phyloP scores from a whole-genome alignment of 1,140 invertebrate genomes.

The Drosophila lowei region DNA sequence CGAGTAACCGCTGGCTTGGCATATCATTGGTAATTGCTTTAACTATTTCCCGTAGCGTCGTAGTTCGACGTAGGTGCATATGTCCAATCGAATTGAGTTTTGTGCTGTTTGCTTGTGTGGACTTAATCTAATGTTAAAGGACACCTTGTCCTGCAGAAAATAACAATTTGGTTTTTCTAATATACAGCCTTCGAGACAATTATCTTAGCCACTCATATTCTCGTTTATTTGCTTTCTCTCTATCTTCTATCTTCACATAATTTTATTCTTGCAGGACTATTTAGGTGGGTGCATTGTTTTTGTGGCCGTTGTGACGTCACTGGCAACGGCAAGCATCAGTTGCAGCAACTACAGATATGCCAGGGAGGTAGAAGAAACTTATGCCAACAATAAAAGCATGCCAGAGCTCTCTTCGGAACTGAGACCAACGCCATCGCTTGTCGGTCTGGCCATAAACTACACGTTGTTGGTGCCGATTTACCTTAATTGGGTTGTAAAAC shows the following conservation, averaged over 20 bases:
- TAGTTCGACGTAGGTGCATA: slow-evolving; percentile 33
- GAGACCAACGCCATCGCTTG: slow-evolving; percentile 86
- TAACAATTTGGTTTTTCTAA: background rate
- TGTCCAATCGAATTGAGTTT: slow-evolving; percentile 49
- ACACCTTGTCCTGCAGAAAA: no score
- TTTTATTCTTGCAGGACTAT: slow-evolving; percentile 87
- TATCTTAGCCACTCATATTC: no score
- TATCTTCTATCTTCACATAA: slow-evolving; percentile 22
- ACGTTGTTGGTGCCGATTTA: slow-evolving; percentile 92
- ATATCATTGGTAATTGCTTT: slow-evolving; percentile 87
- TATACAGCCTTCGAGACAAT: no score
- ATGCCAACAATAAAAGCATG: slow-evolving; percentile 67
- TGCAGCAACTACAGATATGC: slow-evolving; percentile 54
- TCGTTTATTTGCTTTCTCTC: background rate
- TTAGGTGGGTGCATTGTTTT: slow-evolving; percentile 91
- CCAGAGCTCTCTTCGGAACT: slow-evolving; percentile 36
- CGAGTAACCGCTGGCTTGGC: slow-evolving; percentile 92
- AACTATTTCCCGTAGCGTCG: slow-evolving; percentile 10
- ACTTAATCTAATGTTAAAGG: background rate
- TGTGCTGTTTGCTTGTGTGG: slow-evolving; percentile 11
- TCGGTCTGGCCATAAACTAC: slow-evolving; percentile 91
- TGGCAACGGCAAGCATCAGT: slow-evolving; percentile 84
- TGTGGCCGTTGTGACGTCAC: slow-evolving; percentile 87
- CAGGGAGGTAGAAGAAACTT: slow-evolving; percentile 54
- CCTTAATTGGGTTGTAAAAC: slow-evolving; percentile 92